Evolutionary conservation across 2,797 vertebrate genomes (phyloP).

Genomic region (Borostomias antarcticus): DNA sequence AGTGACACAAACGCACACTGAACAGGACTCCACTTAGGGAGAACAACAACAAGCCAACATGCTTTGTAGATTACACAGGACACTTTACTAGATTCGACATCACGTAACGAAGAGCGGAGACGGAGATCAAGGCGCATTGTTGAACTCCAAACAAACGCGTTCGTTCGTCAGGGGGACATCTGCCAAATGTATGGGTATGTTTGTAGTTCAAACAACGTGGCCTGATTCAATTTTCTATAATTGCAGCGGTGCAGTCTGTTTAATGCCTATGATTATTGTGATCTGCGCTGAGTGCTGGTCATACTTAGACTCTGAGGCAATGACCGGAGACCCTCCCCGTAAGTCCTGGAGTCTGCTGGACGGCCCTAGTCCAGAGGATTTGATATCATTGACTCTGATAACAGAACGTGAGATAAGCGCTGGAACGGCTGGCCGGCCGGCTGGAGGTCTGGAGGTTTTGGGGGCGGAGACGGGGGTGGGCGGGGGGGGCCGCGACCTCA

Average conservation of each 20-base stretch:
- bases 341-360: constrained; percentile 8
- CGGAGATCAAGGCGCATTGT: no score
- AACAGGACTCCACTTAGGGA: neutral
- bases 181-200: neutral
- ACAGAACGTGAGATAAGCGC: constrained; percentile 12
- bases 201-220: neutral
- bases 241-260: neutral
- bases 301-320: constrained; percentile 38
- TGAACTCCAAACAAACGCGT: no score
- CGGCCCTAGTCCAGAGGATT: constrained; percentile 20
- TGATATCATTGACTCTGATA: constrained; percentile 26
- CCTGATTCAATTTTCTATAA: constrained; percentile 18
- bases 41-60: neutral
- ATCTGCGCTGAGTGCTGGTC: constrained; percentile 28
- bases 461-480: no score
- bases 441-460: constrained; percentile 6
- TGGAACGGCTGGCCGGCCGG: neutral
- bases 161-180: no score
- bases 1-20: neutral
- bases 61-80: neutral
- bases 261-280: constrained; percentile 11
- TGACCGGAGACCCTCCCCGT: constrained; percentile 10
- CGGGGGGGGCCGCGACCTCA: neutral
- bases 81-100: neutral
- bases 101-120: no score